Evolutionary conservation across 2,888 invertebrate species (phyloP).

Genomic region (Drosophila nigritarsus): DNA sequence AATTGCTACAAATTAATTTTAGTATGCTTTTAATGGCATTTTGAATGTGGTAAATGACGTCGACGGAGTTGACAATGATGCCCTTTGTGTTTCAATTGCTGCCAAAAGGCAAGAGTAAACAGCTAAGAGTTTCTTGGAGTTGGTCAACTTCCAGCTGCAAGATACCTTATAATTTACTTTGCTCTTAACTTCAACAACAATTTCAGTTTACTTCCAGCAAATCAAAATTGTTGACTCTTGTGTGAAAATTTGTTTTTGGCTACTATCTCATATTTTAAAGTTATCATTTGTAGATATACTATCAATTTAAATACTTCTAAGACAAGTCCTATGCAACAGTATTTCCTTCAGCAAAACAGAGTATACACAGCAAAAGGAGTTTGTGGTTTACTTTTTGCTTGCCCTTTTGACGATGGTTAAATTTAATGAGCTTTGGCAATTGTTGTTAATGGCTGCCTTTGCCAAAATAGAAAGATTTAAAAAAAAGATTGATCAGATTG

Average conservation of each 20-base stretch:
- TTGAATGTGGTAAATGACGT: slow-evolving; percentile 76
- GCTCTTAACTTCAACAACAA: background rate
- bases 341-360: background rate
- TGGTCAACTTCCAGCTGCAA: background rate
- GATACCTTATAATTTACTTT: slow-evolving; percentile 12
- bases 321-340: background rate
- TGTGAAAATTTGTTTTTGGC: too few relatives aligned
- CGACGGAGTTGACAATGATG: slow-evolving; percentile 64
- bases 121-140: background rate
- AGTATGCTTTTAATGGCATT: slow-evolving; percentile 81
- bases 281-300: background rate
- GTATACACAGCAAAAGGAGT: slow-evolving; percentile 43
- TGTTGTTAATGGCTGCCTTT: slow-evolving; percentile 11
- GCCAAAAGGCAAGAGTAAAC: slow-evolving; percentile 37
- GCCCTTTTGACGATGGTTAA: slow-evolving; percentile 30
- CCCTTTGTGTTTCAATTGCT: slow-evolving; percentile 66
- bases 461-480: slow-evolving; percentile 5
- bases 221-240: background rate
- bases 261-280: background rate
- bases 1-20: slow-evolving; percentile 81
- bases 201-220: background rate
- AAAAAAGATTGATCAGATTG: background rate
- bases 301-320: background rate
- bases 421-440: slow-evolving; percentile 75
- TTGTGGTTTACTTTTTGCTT: slow-evolving; percentile 60